phyloP scores from a whole-genome alignment of 2,888 invertebrate genomes.

The Hyposoter didymator region DNA sequence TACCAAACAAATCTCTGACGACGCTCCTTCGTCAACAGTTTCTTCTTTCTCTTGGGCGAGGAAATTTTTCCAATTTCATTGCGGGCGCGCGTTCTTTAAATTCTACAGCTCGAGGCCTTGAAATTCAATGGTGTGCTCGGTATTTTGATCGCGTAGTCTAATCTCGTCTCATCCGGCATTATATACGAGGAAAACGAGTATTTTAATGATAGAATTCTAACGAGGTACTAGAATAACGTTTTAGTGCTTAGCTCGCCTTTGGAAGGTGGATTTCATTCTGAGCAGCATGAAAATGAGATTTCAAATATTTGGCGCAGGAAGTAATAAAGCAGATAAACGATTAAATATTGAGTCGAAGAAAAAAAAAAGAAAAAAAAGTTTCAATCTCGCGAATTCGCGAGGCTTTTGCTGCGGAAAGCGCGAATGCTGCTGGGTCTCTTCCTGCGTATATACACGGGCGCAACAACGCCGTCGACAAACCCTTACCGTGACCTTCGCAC shows the following conservation, averaged over 20 bases:
- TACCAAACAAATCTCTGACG: constrained; percentile 46
- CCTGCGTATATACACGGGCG: neutral
- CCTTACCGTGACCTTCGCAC: constrained; percentile 61
- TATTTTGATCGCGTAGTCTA: constrained; percentile 46
- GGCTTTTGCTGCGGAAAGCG: neutral
- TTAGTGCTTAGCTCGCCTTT: neutral
- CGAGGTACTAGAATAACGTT: constrained; percentile 18
- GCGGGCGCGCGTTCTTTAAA: constrained; percentile 6
- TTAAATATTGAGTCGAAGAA: neutral
- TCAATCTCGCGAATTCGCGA: neutral
- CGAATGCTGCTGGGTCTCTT: neutral
- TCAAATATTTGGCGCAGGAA: neutral
- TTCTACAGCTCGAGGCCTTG: constrained; percentile 44
- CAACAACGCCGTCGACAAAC: constrained; percentile 61
- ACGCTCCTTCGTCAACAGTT: constrained; percentile 16
- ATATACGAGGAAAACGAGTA: constrained; percentile 46
- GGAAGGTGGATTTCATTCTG: neutral
- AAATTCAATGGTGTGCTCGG: constrained; percentile 47
- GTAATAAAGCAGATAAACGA: neutral
- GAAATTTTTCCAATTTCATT: constrained; percentile 16
- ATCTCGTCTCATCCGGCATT: constrained; percentile 31
- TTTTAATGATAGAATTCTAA: constrained; percentile 49
- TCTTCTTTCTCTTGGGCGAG: neutral
- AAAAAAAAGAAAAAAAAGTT: neutral
- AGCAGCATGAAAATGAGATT: constrained; percentile 1